Conservation (phyloP, 2,797 vertebrate species). For the Pangasius krempfi region DNA sequence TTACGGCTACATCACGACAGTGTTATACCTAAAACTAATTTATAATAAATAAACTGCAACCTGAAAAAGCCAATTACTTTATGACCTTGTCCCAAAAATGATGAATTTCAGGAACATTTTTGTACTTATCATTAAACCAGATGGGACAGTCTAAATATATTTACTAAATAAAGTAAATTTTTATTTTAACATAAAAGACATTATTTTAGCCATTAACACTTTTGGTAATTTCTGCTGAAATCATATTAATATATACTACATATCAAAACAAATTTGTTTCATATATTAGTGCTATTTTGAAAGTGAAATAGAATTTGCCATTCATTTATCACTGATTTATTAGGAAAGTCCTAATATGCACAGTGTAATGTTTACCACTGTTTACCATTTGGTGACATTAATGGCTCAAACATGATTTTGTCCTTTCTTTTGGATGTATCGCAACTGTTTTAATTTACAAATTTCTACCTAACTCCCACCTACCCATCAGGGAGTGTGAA, state of each 20-base stretch:
- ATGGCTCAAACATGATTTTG: neutral
- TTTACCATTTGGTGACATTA: neutral
- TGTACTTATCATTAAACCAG: neutral
- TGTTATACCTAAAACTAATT: neutral
- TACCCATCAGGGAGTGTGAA: neutral
- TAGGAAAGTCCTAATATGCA: neutral
- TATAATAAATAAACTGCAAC: neutral
- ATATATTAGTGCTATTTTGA: neutral
- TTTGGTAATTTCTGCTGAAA: neutral
- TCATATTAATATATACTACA: neutral
- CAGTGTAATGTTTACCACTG: neutral
- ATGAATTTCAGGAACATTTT: neutral
- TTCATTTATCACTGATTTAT: neutral
- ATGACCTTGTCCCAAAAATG: neutral
- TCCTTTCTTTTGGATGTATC: neutral
- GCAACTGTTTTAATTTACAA: neutral
- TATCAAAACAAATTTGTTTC: neutral
- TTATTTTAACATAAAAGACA: neutral
- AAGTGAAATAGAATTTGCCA: neutral
- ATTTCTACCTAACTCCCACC: neutral
- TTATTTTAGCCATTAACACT: neutral
- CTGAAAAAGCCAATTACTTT: neutral
- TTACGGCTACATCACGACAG: neutral
- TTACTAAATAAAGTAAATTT: neutral
- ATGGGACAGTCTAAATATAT: neutral